Evolutionary conservation across 2,797 vertebrate genomes (phyloP), one percentile per base, ranked within the genome.

Genomic region (Argyrosomus regius): DNA sequence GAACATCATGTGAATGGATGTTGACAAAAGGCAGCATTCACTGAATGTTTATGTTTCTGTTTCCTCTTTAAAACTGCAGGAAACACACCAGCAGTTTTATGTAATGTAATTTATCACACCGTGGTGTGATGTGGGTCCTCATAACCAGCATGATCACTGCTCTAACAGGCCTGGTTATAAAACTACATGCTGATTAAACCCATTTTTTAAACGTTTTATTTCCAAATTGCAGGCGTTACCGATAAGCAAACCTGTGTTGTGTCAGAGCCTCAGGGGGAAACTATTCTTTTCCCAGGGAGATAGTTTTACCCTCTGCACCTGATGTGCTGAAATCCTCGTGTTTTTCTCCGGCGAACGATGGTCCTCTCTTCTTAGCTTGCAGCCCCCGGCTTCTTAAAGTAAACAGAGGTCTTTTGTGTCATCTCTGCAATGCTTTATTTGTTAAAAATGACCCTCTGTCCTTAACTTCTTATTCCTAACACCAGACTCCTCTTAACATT

Each of bases 361-460:
- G 64, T 62, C 64, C 54, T 79, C 72, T 87, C 61, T 78, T 72
- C 74, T 84, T 70, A 64, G 75, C 82, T 79, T 39, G 50, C 57
- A 63, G 89, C 92, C 84, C 78, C 56, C 67, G 89, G 91, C 88
- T 76, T 75, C 49, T 20, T 46, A 52, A 52, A 72, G 56, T 72
- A 78, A 80, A 95, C 88, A 92, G 70, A 91, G 78, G 65, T 69
- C 88, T 90, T 92, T 90, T 94, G 91, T 93, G 82, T 87, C 62
- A 81, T 84, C 80, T 82, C 72, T 2, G 17, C 56, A 45, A 49
- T 77, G 56, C 14, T 75, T 39, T 77, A 72, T 82, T 60, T 83
- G 6, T 53, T 64, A 75, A 85, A 82, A 87, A 82, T 79, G 59
- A 86, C 70, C 63, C 75, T 84, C 86, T 91, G 78, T 91, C 49